Base-by-base conservation (phyloP, 2,888 invertebrate genomes). In the Pristionchus arcanus region DNA sequence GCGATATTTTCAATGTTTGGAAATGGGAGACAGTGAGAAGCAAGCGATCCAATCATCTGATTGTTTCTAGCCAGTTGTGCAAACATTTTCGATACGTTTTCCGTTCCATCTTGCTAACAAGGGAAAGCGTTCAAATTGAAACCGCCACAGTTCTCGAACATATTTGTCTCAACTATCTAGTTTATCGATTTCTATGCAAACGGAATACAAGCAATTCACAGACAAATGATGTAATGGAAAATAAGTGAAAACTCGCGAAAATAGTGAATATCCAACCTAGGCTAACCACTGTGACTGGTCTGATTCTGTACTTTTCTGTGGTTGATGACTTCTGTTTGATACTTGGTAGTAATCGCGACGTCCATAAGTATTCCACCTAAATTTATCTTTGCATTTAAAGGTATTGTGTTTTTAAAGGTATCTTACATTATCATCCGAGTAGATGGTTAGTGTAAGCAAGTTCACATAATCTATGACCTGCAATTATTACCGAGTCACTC, bases 361-460 rank as follows among this genome's bases (percentile, higher is more conserved):
- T 49, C 81, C 81, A 81, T n/a, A 81, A 49, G 4, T 21, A 81
- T 2, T 49, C 81, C 7, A 81, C 49, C 81, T 77, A 9, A n/a
- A 74, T 2, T 16, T 9, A n/a, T 74, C 37, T 37, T 71, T 71
- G 31, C 28, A 34, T 34, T 31, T 74, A 16, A 21, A 15, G 2
- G 37, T 74, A 25, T 42, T 21, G 37, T 15, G 13, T 13, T 68
- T 9, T 31, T 11, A 5, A 28, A 37, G 28, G 2, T 9, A n/a
- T 19, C 81, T 81, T n/a, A 81, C 81, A 28, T 81, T 81, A 49
- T 81, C 81, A 37, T 81, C 81, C 15, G 42, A 49, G 34, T 81
- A 81, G n/a, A 81, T 2, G 9, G 81, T n/a, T n/a, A 81, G 42
- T 1, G 81, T 49, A 49, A 81, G 81, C 15, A 49, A 81, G 49